Evolutionary conservation across 2,888 invertebrate species (phyloP), one percentile per base, ranked within the genome.

Genomic region (Brachycybe producta): DNA sequence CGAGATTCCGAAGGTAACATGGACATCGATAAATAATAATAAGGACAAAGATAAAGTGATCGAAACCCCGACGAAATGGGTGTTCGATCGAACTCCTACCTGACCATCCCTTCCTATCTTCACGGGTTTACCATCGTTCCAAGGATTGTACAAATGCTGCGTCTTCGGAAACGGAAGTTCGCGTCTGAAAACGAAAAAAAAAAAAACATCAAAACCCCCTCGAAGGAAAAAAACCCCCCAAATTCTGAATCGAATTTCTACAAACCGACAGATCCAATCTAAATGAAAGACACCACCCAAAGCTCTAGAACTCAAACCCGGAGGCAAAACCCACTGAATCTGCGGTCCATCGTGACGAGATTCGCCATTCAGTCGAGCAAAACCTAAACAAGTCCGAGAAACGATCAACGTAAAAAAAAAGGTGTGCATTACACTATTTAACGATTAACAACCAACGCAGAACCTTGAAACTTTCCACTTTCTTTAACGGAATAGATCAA

Each of bases 91-190:
- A n/a, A n/a, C n/a, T n/a, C 26, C 24, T 62, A 72, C 73, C 67
- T 75, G 74, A 52, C 97, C 97, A 73, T 97, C 97, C 55, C 97
- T 76, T n/a, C 94, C 97, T 62, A 97, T 95, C 75, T 97, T 97
- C 0, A 97, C 95, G 51, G 94, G 92, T 70, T 94, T 94, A 40
- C 91, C 88, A 65, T 95, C 94, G 73, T 97, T 97, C 92, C 94
- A 97, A 4, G 90, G 84, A 71, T 97, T 97, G 64, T 88, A 90
- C 54, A 97, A 72, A 67, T 95, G 92, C 59, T 84, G 77, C 2
- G 92, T 92, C 62, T 83, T 84, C 58, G 82, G 83, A 62, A 97
- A 97, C 2, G 91, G 82, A 55, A 97, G 72, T 66, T 95, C 95
- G 62, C 88, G 86, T 61, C 91, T 73, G 57, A 30, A 58, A 53